Conservation (phyloP, 2,888 invertebrate genomes). For the Chelonus formosanus region DNA sequence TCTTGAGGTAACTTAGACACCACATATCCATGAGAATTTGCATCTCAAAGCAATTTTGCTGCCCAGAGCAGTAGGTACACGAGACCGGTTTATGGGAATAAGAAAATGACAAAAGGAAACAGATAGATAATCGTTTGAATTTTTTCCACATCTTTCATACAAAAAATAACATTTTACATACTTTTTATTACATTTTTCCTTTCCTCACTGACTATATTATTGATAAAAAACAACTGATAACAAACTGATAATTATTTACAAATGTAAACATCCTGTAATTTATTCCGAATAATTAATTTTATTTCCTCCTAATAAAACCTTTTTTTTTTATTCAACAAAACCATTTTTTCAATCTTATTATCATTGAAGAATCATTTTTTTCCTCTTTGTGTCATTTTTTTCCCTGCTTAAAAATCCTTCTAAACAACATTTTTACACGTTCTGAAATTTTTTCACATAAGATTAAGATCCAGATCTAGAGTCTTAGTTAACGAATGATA, state of each 20-base stretch:
- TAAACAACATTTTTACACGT: too few relatives aligned
- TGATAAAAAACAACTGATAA: background rate
- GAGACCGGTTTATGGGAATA: conserved; percentile 24
- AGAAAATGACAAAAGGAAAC: conserved; percentile 30
- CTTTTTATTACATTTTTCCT: background rate
- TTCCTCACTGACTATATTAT: background rate
- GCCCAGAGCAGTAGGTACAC: background rate
- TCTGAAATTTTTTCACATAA: too few relatives aligned
- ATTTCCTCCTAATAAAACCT: background rate
- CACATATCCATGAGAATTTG: conserved; percentile 10
- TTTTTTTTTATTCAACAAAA: background rate
- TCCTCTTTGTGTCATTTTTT: too few relatives aligned
- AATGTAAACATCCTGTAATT: conserved; percentile 5
- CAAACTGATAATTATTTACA: conserved; percentile 1
- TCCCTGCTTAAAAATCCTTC: too few relatives aligned
- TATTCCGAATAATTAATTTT: background rate
- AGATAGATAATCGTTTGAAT: background rate
- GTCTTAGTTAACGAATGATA: too few relatives aligned
- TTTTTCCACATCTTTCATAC: background rate
- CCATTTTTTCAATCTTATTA: background rate
- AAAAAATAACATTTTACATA: background rate
- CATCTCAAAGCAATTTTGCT: conserved; percentile 24
- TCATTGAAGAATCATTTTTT: background rate
- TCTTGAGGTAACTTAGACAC: conserved; percentile 15
- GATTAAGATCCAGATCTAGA: too few relatives aligned